phyloP scores from a whole-genome alignment of 2,888 invertebrate genomes.

The Bombylius major region DNA sequence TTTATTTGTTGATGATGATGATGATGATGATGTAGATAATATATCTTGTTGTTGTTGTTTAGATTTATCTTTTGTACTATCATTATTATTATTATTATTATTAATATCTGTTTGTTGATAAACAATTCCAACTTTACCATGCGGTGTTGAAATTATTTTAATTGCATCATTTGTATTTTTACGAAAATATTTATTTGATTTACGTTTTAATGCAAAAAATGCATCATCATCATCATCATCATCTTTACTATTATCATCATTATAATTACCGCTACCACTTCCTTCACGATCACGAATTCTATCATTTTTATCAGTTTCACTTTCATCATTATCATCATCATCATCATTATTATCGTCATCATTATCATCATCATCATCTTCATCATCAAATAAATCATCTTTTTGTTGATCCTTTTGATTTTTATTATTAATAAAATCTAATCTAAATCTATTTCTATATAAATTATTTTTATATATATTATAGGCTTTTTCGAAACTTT shows the following conservation, averaged over 20 bases:
- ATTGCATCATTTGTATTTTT: slow-evolving; percentile 37
- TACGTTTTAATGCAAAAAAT: slow-evolving; percentile 27
- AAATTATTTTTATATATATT: slow-evolving; percentile 17
- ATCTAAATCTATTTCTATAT: slow-evolving; percentile 22
- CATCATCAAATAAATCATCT: slow-evolving; percentile 32
- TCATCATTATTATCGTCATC: slow-evolving; percentile 25
- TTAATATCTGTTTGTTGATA: slow-evolving; percentile 30
- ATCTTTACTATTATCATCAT: slow-evolving; percentile 17
- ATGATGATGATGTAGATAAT: slow-evolving; percentile 21
- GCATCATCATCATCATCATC: slow-evolving; percentile 20
- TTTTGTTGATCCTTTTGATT: slow-evolving; percentile 26
- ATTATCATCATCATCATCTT: slow-evolving; percentile 20
- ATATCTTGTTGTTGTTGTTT: slow-evolving; percentile 32
- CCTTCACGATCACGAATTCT: slow-evolving; percentile 18
- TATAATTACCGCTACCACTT: slow-evolving; percentile 19
- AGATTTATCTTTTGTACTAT: slow-evolving; percentile 18
- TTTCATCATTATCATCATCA: slow-evolving; percentile 9
- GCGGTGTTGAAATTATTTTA: slow-evolving; percentile 37
- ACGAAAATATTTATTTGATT: slow-evolving; percentile 31
- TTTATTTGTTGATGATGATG: not conserved
- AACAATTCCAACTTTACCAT: slow-evolving; percentile 38
- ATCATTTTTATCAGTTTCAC: slow-evolving; percentile 8
- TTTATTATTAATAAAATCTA: slow-evolving; percentile 25
- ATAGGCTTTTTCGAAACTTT: slow-evolving; percentile 14
- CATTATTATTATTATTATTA: slow-evolving; percentile 18